A percentile compares a stretch with the other conserved stretches of the same genome.
Conservation (phyloP, 2,888 invertebrate genomes). For the Synergus itoensis region DNA sequence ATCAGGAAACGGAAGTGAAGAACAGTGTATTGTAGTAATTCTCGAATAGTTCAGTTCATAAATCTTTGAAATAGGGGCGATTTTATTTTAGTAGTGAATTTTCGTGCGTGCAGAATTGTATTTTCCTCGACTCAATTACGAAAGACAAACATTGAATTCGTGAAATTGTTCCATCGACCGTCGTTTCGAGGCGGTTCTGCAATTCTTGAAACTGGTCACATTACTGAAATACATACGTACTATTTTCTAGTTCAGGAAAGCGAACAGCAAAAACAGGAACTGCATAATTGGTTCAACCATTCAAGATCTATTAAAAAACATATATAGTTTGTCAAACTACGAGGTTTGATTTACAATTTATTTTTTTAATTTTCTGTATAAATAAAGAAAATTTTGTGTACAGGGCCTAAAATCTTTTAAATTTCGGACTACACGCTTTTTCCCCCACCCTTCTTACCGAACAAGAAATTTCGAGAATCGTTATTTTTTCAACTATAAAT, state of each 20-base stretch:
- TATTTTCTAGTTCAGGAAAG: neutral
- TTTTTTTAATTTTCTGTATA: no score
- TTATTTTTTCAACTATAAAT: no score
- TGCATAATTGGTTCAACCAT: neutral
- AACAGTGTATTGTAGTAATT: conserved; percentile 14
- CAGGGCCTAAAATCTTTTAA: no score
- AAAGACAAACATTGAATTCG: conserved; percentile 10
- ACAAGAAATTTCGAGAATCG: no score
- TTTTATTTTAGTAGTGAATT: conserved; percentile 38
- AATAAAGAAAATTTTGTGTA: no score
- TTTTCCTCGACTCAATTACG: conserved; percentile 26
- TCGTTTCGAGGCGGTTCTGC: neutral
- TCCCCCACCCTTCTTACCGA: no score
- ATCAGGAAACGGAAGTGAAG: neutral
- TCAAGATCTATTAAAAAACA: neutral
- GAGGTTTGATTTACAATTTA: no score
- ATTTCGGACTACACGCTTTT: no score
- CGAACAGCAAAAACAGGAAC: neutral
- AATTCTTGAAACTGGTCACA: neutral
- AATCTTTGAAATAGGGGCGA: conserved; percentile 18
- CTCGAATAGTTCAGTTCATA: conserved; percentile 3
- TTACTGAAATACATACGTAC: neutral
- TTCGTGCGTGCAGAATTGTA: conserved; percentile 21
- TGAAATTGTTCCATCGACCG: conserved; percentile 4
- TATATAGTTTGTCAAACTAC: neutral